These are phyloP conservation scores for Pogoniulus pusillus DNA, from an alignment of 2,797 vertebrate genomes.

Conservation along the genomic window DNA sequence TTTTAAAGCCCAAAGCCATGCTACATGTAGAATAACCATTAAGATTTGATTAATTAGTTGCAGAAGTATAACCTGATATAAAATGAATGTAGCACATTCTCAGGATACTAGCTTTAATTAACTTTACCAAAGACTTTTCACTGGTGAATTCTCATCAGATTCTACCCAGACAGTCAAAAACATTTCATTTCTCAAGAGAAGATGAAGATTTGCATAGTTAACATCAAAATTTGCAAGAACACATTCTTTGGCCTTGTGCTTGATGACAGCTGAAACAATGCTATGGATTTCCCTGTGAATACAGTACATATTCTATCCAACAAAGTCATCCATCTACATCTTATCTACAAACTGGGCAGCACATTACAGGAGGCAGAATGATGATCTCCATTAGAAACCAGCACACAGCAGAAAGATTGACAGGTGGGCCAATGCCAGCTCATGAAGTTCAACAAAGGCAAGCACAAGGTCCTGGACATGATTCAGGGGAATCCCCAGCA, in stretches of 20 bases:
- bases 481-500: no score
- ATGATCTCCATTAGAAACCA: neutral
- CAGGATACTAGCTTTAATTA: slow-evolving; percentile 53
- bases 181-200: slow-evolving; percentile 26
- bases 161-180: slow-evolving; percentile 16
- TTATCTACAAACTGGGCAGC: neutral
- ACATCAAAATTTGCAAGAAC: neutral
- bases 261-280: neutral
- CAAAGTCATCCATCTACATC: neutral
- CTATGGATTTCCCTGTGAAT: neutral
- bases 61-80: slow-evolving; percentile 17
- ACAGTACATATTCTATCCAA: neutral
- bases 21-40: neutral
- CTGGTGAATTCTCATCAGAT: slow-evolving; percentile 33
- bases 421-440: no score
- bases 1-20: neutral
- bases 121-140: slow-evolving; percentile 10
- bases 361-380: neutral
- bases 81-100: slow-evolving; percentile 49
- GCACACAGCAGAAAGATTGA: neutral
- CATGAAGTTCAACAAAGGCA: no score
- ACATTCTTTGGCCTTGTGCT: neutral
- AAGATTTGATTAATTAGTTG: slow-evolving; percentile 51
- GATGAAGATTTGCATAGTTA: slow-evolving; percentile 22
- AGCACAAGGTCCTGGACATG: no score